Evolutionary conservation across 2,888 invertebrate species (phyloP).

Genomic region (Thelaira solivaga): DNA sequence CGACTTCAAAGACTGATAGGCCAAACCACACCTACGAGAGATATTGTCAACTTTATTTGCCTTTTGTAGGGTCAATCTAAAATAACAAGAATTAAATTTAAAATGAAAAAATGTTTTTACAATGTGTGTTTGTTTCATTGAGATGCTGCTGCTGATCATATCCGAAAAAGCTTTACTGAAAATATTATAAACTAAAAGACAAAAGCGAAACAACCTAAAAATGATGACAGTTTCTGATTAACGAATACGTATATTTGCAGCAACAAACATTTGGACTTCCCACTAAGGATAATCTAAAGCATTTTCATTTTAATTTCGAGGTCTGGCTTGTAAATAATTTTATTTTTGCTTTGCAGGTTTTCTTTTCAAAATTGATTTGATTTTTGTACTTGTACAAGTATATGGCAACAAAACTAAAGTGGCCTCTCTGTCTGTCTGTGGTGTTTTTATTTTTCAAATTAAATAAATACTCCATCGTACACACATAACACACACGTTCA

Average conservation of each 20-base stretch:
- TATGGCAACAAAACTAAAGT: slow-evolving; percentile 35
- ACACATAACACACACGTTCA: too few species aligned
- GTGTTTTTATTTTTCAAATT: slow-evolving; percentile 4
- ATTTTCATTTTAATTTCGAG: slow-evolving; percentile 62
- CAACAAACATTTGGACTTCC: slow-evolving; percentile 44
- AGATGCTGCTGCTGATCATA: slow-evolving; percentile 55
- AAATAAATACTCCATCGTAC: slow-evolving; percentile 18
- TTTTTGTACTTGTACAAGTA: too few species aligned
- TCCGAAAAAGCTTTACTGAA: slow-evolving; percentile 39
- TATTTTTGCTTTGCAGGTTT: slow-evolving; percentile 1
- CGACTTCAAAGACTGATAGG: not conserved
- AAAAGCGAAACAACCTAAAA: slow-evolving; percentile 30
- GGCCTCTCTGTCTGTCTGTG: too few species aligned
- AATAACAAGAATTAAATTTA: not conserved
- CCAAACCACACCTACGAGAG: too few species aligned
- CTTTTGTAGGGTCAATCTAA: not conserved
- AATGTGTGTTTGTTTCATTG: slow-evolving; percentile 26
- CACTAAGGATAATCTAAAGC: slow-evolving; percentile 31
- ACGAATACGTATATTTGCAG: slow-evolving; percentile 49
- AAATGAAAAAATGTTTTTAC: not conserved
- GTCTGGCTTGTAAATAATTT: slow-evolving; percentile 56
- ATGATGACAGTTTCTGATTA: slow-evolving; percentile 61
- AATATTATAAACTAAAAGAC: slow-evolving; percentile 19
- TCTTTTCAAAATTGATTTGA: slow-evolving; percentile 56
- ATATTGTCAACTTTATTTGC: not conserved